Evolutionary conservation across 2,888 invertebrate species (phyloP), one percentile per base, ranked within the genome.

Genomic region (Pterobdella sp.): DNA sequence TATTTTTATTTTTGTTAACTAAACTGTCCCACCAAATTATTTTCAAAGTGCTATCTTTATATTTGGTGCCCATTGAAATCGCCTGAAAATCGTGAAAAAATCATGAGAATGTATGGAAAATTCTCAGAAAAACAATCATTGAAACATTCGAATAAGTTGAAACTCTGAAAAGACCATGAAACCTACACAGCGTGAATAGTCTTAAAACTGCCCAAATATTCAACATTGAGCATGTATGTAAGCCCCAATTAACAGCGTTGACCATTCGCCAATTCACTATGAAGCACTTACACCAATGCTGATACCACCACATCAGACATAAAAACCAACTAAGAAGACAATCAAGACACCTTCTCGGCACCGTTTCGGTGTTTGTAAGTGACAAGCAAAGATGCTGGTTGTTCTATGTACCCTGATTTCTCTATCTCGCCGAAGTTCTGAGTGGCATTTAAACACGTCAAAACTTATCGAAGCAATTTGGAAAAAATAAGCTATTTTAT

Each of bases 401-500:
- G 87, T 71, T 88, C 87, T 81, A 91, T 90, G 77, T 89, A 88
- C 73, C 88, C 88, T 81, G 91, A 90, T 82, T 90, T 91, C n/a
- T 89, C 89, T 77, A 94, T 89, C 81, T 91, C 91, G 71, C 93
- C 93, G 84, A 88, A 93, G 88, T 90, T 89, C 92, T 73, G 56
- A 3, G 10, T 32, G 3, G 42, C n/a, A n/a, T n/a, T n/a, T n/a
- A n/a, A n/a, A n/a, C n/a, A n/a, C n/a, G n/a, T n/a, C n/a, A n/a
- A n/a, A n/a, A n/a, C n/a, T n/a, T n/a, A n/a, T n/a, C n/a, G n/a
- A n/a, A n/a, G n/a, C n/a, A n/a, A n/a, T n/a, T n/a, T n/a, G n/a
- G n/a, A n/a, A n/a, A n/a, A n/a, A n/a, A n/a, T n/a, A n/a, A n/a
- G n/a, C n/a, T n/a, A n/a, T n/a, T n/a, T n/a, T n/a, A n/a, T n/a